Conservation (phyloP, 2,888 invertebrate genomes). For the Ditylenchus weischeri region DNA sequence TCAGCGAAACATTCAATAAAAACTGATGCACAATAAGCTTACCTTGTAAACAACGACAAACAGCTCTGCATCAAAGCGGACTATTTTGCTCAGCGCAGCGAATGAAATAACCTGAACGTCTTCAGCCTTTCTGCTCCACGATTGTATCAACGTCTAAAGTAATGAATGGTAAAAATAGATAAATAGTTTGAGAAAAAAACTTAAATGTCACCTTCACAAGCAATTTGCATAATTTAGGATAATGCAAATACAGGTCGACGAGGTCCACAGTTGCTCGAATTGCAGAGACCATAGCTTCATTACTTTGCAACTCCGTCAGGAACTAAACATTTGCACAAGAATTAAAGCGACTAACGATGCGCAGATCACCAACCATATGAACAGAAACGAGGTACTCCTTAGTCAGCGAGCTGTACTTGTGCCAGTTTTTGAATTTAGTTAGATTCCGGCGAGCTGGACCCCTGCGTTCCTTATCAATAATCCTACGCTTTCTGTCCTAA, state of each 20-base stretch:
- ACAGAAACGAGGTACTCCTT: constrained; percentile 41
- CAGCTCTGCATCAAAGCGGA: constrained; percentile 26
- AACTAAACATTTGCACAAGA: constrained; percentile 37
- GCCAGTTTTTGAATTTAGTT: constrained; percentile 35
- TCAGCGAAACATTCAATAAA: too few relatives aligned
- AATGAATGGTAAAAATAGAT: neutral
- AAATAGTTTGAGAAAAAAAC: neutral
- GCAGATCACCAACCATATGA: constrained; percentile 28
- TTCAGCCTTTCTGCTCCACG: constrained; percentile 53
- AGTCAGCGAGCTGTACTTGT: constrained; percentile 31
- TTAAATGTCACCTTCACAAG: constrained; percentile 43
- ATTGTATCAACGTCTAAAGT: constrained; percentile 24
- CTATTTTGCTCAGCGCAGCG: constrained; percentile 37
- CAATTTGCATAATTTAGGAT: constrained; percentile 38
- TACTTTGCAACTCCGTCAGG: constrained; percentile 46
- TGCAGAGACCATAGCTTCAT: constrained; percentile 42
- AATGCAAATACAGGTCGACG: constrained; percentile 44
- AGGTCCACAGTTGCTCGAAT: constrained; percentile 45
- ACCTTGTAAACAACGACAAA: constrained; percentile 38
- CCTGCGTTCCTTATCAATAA: neutral
- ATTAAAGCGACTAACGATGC: constrained; percentile 29
- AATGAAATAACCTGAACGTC: constrained; percentile 49
- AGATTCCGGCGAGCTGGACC: neutral
- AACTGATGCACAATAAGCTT: too few relatives aligned
- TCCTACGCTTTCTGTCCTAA: constrained; percentile 1